Percentiles rank a stretch among this genome's conserved stretches.
phyloP scores from a whole-genome alignment of 2,888 invertebrate species.

The Liposcelis brunnea region DNA sequence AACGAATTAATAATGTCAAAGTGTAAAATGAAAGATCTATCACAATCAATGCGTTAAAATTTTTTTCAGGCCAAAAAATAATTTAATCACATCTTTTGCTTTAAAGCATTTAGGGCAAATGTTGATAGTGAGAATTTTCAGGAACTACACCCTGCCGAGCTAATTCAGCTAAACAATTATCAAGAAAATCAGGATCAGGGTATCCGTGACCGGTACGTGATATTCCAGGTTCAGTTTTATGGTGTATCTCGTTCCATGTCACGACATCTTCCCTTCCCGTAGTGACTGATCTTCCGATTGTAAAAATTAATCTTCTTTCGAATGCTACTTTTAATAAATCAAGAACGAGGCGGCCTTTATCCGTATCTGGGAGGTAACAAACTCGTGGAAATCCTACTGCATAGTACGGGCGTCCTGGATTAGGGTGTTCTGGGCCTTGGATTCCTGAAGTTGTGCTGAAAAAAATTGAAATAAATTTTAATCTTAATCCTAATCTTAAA shows the following conservation, averaged over 20 bases:
- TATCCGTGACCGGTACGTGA: slow-evolving; percentile 41
- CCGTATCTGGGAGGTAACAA: slow-evolving; percentile 69
- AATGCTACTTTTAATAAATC: slow-evolving; percentile 63
- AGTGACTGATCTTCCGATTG: slow-evolving; percentile 71
- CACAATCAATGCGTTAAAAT: no score
- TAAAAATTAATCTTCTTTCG: slow-evolving; percentile 67
- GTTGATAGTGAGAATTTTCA: slow-evolving; percentile 6
- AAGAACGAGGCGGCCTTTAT: slow-evolving; percentile 53
- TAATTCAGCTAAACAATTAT: slow-evolving; percentile 40
- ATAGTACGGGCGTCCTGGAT: slow-evolving; percentile 70
- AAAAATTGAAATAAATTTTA: slow-evolving; percentile 14
- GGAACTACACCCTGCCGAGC: slow-evolving; percentile 34
- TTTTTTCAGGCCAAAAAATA: no score
- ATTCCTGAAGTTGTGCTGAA: slow-evolving; percentile 69
- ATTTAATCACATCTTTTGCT: no score
- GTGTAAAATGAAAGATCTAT: no score
- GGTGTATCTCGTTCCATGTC: slow-evolving; percentile 80
- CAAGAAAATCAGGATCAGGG: slow-evolving; percentile 60
- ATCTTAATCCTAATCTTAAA: no score
- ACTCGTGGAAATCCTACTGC: slow-evolving; percentile 73
- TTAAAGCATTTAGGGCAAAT: neutral
- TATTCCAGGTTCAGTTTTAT: slow-evolving; percentile 57
- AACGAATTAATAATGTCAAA: no score
- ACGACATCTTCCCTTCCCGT: slow-evolving; percentile 84
- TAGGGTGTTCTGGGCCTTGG: slow-evolving; percentile 62